Percentiles rank a stretch among this genome's conserved stretches.
phyloP scores from a whole-genome alignment of 2,888 invertebrate genomes.

The Tetanocera ferruginea region DNA sequence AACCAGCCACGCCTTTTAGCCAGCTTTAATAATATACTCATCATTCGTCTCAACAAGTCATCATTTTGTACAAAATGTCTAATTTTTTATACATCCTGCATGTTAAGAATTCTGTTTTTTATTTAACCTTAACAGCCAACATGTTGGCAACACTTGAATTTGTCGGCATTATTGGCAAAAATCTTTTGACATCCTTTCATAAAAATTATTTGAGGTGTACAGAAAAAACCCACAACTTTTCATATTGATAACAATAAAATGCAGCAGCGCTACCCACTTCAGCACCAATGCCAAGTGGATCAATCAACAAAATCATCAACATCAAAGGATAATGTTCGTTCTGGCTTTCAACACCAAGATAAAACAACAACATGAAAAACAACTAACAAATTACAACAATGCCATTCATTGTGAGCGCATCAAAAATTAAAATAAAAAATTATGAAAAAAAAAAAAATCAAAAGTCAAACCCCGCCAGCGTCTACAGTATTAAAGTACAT shows the following conservation, averaged over 20 bases:
- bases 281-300: slow-evolving; percentile 13
- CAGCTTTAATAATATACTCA: too few species aligned
- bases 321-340: slow-evolving; percentile 1
- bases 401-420: slow-evolving; percentile 34
- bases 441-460: too few species aligned
- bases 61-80: too few species aligned
- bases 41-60: too few species aligned
- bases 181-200: slow-evolving; percentile 26
- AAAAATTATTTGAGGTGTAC: background rate
- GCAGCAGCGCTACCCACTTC: background rate
- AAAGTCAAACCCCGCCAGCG: background rate
- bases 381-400: slow-evolving; percentile 50
- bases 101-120: background rate
- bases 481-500: background rate
- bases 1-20: too few species aligned
- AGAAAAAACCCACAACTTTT: background rate
- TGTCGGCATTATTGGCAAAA: slow-evolving; percentile 29
- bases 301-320: slow-evolving; percentile 14
- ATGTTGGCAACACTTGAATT: slow-evolving; percentile 4
- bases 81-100: too few species aligned
- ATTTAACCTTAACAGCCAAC: background rate
- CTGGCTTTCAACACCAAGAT: slow-evolving; percentile 16
- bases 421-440: slow-evolving; percentile 19
- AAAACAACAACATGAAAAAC: slow-evolving; percentile 45
- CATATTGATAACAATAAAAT: slow-evolving; percentile 7